A percentile compares a stretch with the other conserved stretches of the same genome.
Evolutionary conservation across 2,113 vertebrate genomes (phyloP).

Genomic region (Enhydra lutris): DNA sequence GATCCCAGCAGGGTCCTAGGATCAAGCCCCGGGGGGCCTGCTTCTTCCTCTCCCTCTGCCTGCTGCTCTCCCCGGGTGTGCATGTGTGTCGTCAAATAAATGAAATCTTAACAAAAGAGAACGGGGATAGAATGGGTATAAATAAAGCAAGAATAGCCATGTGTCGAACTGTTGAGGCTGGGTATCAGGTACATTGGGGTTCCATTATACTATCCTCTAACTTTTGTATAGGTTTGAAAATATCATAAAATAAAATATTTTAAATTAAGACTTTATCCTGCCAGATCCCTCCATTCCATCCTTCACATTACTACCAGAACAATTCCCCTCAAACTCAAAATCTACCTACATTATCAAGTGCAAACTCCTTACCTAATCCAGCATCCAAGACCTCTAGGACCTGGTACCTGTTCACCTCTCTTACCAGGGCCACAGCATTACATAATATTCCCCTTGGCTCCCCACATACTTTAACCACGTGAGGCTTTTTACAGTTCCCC

Average conservation of each 20-base stretch:
- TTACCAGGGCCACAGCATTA: neutral
- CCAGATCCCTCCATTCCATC: neutral
- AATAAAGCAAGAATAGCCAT: neutral
- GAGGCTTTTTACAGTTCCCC: neutral
- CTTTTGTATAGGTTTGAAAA: constrained; percentile 8
- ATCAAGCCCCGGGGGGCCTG: neutral
- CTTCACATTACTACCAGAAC: neutral
- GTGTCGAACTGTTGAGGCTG: neutral
- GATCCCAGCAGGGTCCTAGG: neutral
- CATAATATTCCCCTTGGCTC: neutral
- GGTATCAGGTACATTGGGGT: neutral
- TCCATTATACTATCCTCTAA: neutral
- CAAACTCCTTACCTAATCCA: constrained; percentile 28
- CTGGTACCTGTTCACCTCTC: neutral
- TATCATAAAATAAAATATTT: neutral
- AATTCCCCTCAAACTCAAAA: constrained; percentile 29
- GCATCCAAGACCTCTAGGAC: neutral
- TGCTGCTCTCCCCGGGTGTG: too few relatives aligned
- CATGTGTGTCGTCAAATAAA: too few relatives aligned
- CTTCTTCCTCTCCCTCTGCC: neutral
- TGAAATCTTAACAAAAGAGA: neutral
- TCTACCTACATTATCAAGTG: constrained; percentile 13
- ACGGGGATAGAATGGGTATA: neutral
- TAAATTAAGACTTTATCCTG: constrained; percentile 44
- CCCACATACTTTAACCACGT: neutral